Percentiles rank a stretch among this genome's conserved stretches.
Evolutionary conservation across 2,113 vertebrate species (phyloP).

Genomic region (Scophthalmus maximus): DNA sequence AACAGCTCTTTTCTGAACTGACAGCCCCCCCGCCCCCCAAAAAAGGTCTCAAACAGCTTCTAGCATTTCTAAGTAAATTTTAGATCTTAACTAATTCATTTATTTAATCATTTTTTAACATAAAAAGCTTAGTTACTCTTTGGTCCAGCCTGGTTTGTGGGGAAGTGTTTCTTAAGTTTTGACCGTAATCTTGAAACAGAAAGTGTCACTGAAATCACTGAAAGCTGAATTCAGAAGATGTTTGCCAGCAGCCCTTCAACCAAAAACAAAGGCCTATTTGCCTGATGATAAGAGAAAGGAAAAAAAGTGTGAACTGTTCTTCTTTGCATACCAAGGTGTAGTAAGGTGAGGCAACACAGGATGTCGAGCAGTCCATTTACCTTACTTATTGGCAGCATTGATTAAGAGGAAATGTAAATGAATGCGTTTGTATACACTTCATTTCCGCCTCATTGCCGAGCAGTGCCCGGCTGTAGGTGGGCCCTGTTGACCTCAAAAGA

Average conservation of each 20-base stretch:
- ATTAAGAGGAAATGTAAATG: too few species aligned
- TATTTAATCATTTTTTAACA: too few species aligned
- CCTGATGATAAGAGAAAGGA: background rate
- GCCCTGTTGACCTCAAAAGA: too few species aligned
- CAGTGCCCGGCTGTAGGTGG: too few species aligned
- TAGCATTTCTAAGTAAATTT: background rate
- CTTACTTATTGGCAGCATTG: too few species aligned
- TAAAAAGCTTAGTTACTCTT: background rate
- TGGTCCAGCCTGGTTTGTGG: background rate
- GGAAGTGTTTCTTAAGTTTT: background rate
- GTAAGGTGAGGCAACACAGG: background rate
- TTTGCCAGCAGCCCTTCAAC: background rate
- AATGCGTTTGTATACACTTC: too few species aligned
- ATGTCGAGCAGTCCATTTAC: background rate
- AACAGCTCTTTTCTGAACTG: conserved; percentile 3
- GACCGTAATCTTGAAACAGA: background rate
- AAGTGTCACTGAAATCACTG: background rate
- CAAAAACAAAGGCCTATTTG: background rate
- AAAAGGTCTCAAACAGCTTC: background rate
- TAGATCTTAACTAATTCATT: too few species aligned
- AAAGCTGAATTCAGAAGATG: background rate
- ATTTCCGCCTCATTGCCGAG: too few species aligned
- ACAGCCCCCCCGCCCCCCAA: background rate
- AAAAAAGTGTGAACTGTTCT: background rate
- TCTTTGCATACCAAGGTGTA: background rate